A percentile compares a stretch with the other conserved stretches of the same genome.
These are phyloP conservation scores for Leptoclinus maculatus DNA, from an alignment of 2,797 vertebrate species.

Conservation along the genomic window DNA sequence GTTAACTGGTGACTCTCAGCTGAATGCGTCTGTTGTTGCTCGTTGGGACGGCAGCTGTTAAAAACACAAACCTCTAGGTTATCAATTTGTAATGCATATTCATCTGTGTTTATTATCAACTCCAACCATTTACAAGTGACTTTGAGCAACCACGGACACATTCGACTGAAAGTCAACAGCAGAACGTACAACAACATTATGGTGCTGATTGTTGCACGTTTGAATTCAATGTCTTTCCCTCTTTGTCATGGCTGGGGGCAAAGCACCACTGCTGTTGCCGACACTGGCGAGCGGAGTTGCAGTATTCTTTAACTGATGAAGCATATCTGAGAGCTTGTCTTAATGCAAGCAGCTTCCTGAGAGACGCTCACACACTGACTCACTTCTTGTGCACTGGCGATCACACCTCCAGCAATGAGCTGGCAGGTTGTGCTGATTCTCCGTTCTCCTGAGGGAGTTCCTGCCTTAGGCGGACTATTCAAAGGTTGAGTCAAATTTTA, in stretches of 20 bases:
- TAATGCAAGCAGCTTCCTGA: slow-evolving; percentile 11
- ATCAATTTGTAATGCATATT: neutral
- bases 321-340: slow-evolving; percentile 19
- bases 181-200: neutral
- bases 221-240: neutral
- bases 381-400: slow-evolving; percentile 22
- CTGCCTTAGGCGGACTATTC: slow-evolving; percentile 55
- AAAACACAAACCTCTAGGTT: too few relatives aligned
- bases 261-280: neutral
- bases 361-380: neutral
- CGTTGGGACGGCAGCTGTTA: too few relatives aligned
- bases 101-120: neutral
- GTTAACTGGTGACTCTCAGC: too few relatives aligned
- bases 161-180: neutral
- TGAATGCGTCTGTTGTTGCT: too few relatives aligned
- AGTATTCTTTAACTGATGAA: slow-evolving; percentile 22
- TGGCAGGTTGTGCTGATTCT: slow-evolving; percentile 61
- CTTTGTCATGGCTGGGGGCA: neutral
- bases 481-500: slow-evolving; percentile 48
- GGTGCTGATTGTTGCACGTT: neutral
- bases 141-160: neutral
- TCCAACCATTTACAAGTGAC: too few relatives aligned
- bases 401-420: slow-evolving; percentile 46
- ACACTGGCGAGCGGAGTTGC: neutral
- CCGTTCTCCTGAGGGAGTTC: slow-evolving; percentile 43